phyloP scores from a whole-genome alignment of 2,113 vertebrate genomes.

The Grammomys surdaster region DNA sequence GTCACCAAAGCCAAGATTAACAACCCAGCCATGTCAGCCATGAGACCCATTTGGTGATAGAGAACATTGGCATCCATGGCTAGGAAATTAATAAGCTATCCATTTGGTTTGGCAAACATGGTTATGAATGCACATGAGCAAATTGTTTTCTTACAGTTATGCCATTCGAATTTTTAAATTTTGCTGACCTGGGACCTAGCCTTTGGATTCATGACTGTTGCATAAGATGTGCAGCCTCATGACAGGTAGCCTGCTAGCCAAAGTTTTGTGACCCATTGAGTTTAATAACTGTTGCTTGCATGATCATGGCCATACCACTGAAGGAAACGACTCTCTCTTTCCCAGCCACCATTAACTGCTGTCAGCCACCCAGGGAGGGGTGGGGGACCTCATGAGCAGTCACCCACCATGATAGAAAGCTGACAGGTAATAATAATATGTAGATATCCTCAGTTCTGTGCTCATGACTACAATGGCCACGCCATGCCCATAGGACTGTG shows the following conservation, averaged over 20 bases:
- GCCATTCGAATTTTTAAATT: not conserved
- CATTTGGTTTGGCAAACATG: not conserved
- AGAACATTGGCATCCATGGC: not conserved
- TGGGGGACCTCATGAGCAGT: not conserved
- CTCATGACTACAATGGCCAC: not conserved
- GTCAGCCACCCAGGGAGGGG: not conserved
- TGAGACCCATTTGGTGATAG: not conserved
- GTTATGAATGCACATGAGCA: not conserved
- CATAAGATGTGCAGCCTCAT: not conserved
- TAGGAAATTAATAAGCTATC: not conserved
- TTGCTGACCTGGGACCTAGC: not conserved
- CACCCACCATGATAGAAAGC: not conserved
- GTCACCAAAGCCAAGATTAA: not conserved
- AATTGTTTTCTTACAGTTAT: not conserved
- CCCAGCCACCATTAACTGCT: not conserved
- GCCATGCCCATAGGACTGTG: not conserved
- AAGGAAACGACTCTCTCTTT: not conserved
- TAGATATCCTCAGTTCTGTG: not conserved
- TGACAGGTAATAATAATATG: not conserved
- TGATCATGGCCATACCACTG: not conserved
- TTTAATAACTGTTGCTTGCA: not conserved
- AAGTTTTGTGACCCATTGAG: not conserved
- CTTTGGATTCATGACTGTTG: not conserved
- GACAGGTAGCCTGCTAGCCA: not conserved
- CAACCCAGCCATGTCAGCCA: not conserved